Evolutionary conservation across 2,888 invertebrate species (phyloP), one percentile per base, ranked within the genome.

Genomic region (Diaprepes abbreviatus): DNA sequence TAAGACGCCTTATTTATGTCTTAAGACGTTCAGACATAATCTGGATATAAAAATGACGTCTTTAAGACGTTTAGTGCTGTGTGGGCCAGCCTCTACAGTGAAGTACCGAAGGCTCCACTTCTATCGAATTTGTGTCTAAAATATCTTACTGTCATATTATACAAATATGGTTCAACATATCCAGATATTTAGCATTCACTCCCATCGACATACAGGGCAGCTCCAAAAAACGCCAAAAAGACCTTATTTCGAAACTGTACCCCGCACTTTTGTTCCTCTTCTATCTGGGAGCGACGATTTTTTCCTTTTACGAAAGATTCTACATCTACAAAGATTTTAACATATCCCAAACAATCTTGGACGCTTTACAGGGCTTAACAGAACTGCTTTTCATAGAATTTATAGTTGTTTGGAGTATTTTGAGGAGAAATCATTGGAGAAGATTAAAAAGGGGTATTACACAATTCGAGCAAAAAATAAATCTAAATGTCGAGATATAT

Each of bases 301-400:
- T 59, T 14, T 71, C 71, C 2, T 65, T 72, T 12, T 58, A 69
- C n/a, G 33, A 65, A 16, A 12, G 72, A 38, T 10, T 48, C 16
- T 24, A 28, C 6, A 48, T 71, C 3, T 71, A 71, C 50, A 9
- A 21, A n/a, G 7, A 33, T 16, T 72, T 69, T 21, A 72, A 69
- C 36, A 28, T 69, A 24, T 55, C 54, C 24, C 72, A 72, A 35
- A 16, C 21, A 0, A 58, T 66, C 10, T 21, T 72, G 54, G 72
- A 72, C 24, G 12, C 35, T 9, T 9, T 65, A 4, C 72, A 69
- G 40, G 65, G 62, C 1, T 1, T 65, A 1, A 21, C 16, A 0
- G 72, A 72, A 17, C 33, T 17, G 6, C 10, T 50, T 9, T 72
- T 72, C 14, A 69, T 72, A 6, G 66, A 62, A 35, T 16, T 17